A percentile compares a stretch with the other conserved stretches of the same genome.
Conservation (phyloP, 1,140 invertebrate species). For the Amyelois transitella region DNA sequence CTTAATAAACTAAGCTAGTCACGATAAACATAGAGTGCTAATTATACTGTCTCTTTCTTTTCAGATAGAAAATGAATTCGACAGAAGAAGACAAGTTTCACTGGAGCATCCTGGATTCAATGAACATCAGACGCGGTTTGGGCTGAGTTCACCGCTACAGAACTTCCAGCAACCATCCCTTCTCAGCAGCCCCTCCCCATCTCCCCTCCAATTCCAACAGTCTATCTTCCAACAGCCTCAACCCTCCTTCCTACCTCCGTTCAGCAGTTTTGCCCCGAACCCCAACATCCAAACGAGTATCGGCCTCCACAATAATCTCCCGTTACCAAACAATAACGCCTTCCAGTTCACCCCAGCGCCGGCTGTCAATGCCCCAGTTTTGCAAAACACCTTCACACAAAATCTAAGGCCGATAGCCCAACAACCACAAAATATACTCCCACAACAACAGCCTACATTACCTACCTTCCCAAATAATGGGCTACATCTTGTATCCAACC, state of each 20-base stretch:
- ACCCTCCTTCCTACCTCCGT: slow-evolving; percentile 45
- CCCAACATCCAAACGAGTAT: slow-evolving; percentile 41
- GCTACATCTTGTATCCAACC: slow-evolving; percentile 30
- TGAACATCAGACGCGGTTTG: slow-evolving; percentile 65
- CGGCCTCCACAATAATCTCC: slow-evolving; percentile 22
- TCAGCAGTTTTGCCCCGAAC: slow-evolving; percentile 46
- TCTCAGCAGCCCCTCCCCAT: slow-evolving; percentile 31
- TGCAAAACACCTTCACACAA: slow-evolving; percentile 47
- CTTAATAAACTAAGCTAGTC: not conserved
- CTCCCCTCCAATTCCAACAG: slow-evolving; percentile 46
- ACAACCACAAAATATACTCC: slow-evolving; percentile 45
- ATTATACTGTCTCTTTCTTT: slow-evolving; percentile 28
- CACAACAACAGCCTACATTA: slow-evolving; percentile 47
- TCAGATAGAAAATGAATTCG: slow-evolving; percentile 69
- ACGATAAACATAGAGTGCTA: too few relatives aligned
- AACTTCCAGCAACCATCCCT: slow-evolving; percentile 45
- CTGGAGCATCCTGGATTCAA: slow-evolving; percentile 51
- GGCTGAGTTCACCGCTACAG: slow-evolving; percentile 50
- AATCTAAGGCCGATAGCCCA: slow-evolving; percentile 32
- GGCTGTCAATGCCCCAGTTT: slow-evolving; percentile 26
- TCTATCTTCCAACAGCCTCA: slow-evolving; percentile 42
- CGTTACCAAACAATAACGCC: slow-evolving; percentile 36
- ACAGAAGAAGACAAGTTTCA: slow-evolving; percentile 52
- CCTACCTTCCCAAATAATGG: slow-evolving; percentile 48
- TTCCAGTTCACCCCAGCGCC: slow-evolving; percentile 42